Evolutionary conservation across 2,888 invertebrate species (phyloP).

Genomic region (Tholera decimalis): DNA sequence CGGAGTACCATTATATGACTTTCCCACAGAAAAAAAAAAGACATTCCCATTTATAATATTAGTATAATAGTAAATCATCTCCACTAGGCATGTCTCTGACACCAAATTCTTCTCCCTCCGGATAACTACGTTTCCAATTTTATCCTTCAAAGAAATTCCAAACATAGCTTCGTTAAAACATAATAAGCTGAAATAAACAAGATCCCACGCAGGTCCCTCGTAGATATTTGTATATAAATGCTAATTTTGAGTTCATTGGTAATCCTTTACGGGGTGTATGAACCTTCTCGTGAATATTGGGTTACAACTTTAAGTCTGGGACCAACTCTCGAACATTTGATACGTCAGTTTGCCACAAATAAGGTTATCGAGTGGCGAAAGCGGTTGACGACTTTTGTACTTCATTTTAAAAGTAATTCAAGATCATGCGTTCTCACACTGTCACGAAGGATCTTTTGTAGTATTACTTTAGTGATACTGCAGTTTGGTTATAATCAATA

Average conservation of each 20-base stretch:
- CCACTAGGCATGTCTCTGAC: background rate
- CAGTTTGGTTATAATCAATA: too few relatives aligned
- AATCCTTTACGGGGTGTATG: background rate
- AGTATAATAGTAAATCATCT: background rate
- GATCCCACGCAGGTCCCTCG: background rate
- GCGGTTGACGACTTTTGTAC: background rate
- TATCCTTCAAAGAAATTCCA: background rate
- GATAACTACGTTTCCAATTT: background rate
- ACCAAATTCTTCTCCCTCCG: background rate
- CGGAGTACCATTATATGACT: too few relatives aligned
- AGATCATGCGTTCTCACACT: background rate
- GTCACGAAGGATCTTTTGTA: too few relatives aligned
- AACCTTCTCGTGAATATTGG: background rate
- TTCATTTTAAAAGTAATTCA: background rate
- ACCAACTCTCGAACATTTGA: background rate
- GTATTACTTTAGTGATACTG: too few relatives aligned
- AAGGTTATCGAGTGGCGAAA: background rate
- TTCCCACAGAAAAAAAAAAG: too few relatives aligned
- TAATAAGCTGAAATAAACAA: constrained; percentile 12
- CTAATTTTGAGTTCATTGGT: background rate
- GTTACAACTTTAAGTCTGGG: background rate
- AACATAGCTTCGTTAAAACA: constrained; percentile 9
- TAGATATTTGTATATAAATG: background rate
- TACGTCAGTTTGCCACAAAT: background rate
- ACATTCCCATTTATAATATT: background rate